A percentile compares a stretch with the other conserved stretches of the same genome.
These are phyloP conservation scores for Anguilla pacifica DNA, from an alignment of 2,797 vertebrate genomes.

Conservation along the genomic window DNA sequence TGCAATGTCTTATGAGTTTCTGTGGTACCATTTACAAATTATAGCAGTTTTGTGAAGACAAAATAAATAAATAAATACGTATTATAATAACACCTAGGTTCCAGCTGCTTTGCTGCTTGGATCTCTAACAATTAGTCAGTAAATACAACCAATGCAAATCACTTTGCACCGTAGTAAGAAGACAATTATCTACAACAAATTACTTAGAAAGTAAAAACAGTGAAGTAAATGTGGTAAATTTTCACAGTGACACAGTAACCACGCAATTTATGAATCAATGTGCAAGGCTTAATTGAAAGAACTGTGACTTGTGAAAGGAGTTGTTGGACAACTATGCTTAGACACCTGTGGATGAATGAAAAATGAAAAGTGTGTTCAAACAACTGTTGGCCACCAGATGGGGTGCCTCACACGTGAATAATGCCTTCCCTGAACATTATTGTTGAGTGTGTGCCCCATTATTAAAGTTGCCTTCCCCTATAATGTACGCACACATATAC, in stretches of 20 bases:
- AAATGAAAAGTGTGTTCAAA: background rate
- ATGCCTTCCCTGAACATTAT: background rate
- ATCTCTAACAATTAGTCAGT: background rate
- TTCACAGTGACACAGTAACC: background rate
- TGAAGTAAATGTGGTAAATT: background rate
- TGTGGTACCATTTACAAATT: background rate
- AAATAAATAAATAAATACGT: background rate
- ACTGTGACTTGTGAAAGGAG: background rate
- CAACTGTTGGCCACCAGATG: constrained; percentile 1
- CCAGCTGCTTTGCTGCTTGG: too few species aligned
- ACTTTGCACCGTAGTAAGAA: background rate
- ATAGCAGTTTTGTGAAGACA: background rate
- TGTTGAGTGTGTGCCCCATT: background rate
- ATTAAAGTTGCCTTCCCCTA: background rate
- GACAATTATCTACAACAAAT: background rate
- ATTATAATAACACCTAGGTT: too few species aligned
- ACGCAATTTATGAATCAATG: background rate
- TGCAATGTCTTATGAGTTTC: background rate
- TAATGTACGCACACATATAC: background rate
- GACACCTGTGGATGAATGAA: background rate
- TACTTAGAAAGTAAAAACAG: background rate
- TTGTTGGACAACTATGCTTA: background rate
- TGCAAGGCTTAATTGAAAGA: background rate
- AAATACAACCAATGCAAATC: background rate
- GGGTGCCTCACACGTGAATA: background rate